phyloP scores from a whole-genome alignment of 2,113 vertebrate genomes.

The Antechinus stuartii region DNA sequence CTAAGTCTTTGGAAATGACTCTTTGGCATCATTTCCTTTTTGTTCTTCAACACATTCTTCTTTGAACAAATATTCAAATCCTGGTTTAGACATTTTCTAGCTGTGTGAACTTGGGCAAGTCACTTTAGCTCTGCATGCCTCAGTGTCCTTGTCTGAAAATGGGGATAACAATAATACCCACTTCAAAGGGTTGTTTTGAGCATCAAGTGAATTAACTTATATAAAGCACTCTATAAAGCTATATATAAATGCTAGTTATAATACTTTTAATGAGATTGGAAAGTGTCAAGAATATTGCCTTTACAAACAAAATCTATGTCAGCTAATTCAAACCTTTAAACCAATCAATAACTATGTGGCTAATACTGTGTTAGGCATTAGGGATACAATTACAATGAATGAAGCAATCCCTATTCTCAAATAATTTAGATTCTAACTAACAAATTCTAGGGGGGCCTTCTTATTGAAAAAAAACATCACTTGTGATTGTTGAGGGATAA shows the following conservation, averaged over 20 bases:
- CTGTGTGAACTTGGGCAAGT: background rate
- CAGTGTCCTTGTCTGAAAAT: background rate
- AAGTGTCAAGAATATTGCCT: background rate
- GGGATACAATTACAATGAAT: background rate
- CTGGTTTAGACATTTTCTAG: background rate
- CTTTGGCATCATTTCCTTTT: background rate
- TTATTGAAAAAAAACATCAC: background rate
- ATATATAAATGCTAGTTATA: background rate
- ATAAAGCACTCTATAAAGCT: background rate
- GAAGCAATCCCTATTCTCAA: background rate
- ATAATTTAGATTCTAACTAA: background rate
- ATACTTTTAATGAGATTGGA: background rate
- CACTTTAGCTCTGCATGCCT: background rate
- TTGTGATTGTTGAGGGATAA: background rate
- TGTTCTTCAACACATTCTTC: background rate
- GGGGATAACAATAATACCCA: background rate
- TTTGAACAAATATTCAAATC: background rate
- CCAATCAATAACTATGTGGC: background rate
- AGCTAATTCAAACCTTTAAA: background rate
- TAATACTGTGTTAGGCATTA: too few relatives aligned
- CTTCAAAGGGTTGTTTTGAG: background rate
- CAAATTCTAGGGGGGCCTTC: background rate
- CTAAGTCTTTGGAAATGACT: background rate
- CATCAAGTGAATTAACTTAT: background rate
- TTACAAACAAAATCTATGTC: background rate